Conservation (phyloP, 1,140 invertebrate species). For the Anoplophora glabripennis region DNA sequence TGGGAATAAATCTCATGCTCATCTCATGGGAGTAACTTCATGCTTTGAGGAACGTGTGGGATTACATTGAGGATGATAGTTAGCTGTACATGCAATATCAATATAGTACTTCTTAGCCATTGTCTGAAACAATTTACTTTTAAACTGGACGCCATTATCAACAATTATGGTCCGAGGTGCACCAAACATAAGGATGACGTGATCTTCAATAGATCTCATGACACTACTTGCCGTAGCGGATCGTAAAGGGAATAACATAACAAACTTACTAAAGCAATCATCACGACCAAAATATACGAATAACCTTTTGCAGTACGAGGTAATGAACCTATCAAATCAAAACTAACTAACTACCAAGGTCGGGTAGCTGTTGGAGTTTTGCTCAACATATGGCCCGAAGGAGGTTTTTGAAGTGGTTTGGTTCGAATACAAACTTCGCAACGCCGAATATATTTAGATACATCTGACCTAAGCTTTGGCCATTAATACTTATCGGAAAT, state of each 20-base stretch:
- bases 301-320: slow-evolving; percentile 1
- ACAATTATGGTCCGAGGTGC: slow-evolving; percentile 13
- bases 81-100: slow-evolving; percentile 2
- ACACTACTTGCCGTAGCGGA: slow-evolving; percentile 3
- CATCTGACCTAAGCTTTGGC: slow-evolving; percentile 14
- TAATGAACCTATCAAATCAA: slow-evolving; percentile 13
- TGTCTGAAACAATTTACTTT: not conserved
- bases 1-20: too few relatives aligned
- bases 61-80: slow-evolving; percentile 24
- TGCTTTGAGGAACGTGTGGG: not conserved
- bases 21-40: too few relatives aligned
- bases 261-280: slow-evolving; percentile 19
- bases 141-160: slow-evolving; percentile 6
- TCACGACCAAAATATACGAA: slow-evolving; percentile 10
- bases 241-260: slow-evolving; percentile 12
- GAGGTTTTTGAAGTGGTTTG: slow-evolving; percentile 14
- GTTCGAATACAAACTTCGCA: slow-evolving; percentile 5
- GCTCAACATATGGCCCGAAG: slow-evolving; percentile 14
- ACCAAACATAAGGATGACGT: slow-evolving; percentile 26
- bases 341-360: slow-evolving; percentile 19
- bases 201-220: slow-evolving; percentile 4
- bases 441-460: slow-evolving; percentile 4
- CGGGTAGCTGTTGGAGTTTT: not conserved
- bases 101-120: not conserved
- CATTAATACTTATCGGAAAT: slow-evolving; percentile 15